These are phyloP conservation scores for Helicoverpa zea DNA, from an alignment of 1,140 invertebrate genomes.

Conservation along the genomic window DNA sequence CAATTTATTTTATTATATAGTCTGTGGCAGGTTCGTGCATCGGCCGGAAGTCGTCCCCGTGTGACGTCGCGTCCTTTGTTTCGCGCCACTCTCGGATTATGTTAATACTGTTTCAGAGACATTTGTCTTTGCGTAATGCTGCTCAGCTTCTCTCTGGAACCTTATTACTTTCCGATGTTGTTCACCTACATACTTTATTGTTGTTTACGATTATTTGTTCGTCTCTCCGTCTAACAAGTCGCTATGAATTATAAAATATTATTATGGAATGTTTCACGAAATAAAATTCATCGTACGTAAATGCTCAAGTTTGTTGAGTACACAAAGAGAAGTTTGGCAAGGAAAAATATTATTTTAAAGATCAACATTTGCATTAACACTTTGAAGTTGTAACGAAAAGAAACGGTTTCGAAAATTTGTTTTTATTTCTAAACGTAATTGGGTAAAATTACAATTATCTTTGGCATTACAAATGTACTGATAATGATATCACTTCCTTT, in stretches of 20 bases:
- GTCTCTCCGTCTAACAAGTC: slow-evolving; percentile 9
- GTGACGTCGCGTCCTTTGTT: slow-evolving; percentile 75
- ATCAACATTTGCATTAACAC: slow-evolving; percentile 28
- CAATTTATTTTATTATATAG: slow-evolving; percentile 62
- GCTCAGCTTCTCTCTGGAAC: slow-evolving; percentile 68
- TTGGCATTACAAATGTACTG: too few species aligned
- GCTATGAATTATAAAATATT: slow-evolving; percentile 18
- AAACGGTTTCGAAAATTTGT: too few species aligned
- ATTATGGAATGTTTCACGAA: slow-evolving; percentile 3
- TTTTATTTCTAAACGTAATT: too few species aligned
- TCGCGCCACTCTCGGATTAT: slow-evolving; percentile 76
- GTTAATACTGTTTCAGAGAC: slow-evolving; percentile 80
- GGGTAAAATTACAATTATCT: too few species aligned
- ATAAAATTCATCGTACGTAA: slow-evolving; percentile 8
- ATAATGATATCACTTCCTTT: too few species aligned
- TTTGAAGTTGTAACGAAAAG: neutral
- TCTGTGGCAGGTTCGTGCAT: slow-evolving; percentile 38
- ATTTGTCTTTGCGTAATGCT: slow-evolving; percentile 81
- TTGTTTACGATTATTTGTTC: slow-evolving; percentile 67
- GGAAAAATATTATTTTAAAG: slow-evolving; percentile 35
- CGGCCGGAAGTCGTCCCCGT: slow-evolving; percentile 58
- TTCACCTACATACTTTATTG: slow-evolving; percentile 64
- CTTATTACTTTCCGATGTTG: slow-evolving; percentile 72
- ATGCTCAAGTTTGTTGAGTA: slow-evolving; percentile 11
- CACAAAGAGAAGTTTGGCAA: slow-evolving; percentile 11